Base-by-base conservation (phyloP, 2,797 vertebrate genomes). In the Leucoraja ocellata region DNA sequence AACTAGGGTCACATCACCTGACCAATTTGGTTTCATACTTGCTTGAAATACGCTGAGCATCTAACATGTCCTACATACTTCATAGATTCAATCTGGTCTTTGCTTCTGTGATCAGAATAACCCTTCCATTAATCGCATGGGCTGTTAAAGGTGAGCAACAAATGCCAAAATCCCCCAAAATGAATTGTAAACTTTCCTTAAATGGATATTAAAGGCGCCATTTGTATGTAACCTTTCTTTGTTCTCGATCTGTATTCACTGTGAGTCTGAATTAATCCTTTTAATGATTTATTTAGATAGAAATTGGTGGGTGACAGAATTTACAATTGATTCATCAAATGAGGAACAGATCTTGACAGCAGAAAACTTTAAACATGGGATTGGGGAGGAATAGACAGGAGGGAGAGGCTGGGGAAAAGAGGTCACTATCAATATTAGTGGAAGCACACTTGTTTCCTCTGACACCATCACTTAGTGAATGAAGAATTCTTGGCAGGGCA, bases 361-460 rank as follows among this genome's bases (percentile, higher is more conserved):
- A 91, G 68, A 46, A 91, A 54, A 88, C 36, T 23, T 91, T 54
- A 76, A 54, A 91, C 32, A 91, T 91, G n/a, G n/a, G 84, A 6
- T 4, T 16, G 84, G 84, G 76, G 76, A 14, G 14, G 25, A 74
- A 23, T 23, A 4, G 71, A 23, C 2, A 21, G 21, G 6, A 73
- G 5, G 6, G 16, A 21, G 16, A 71, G 18, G 0, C 3, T 21
- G 71, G 71, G 21, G 6, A 23, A 74, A 74, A 6, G 3, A 23
- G 71, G 21, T 74, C 71, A 74, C 3, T 6, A 74, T 74, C 71
- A 74, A 18, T 6, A 74, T 74, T 32, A 14, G n/a, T 18, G 61
- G 84, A 63, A 36, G 28, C n/a, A 36, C 6, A 3, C 14, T n/a
- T 88, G 61, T 28, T 14, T 10, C 25, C 1, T 28, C 81, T 84